Conservation (phyloP, 2,113 vertebrate genomes). For the Actenoides lindsayi region DNA sequence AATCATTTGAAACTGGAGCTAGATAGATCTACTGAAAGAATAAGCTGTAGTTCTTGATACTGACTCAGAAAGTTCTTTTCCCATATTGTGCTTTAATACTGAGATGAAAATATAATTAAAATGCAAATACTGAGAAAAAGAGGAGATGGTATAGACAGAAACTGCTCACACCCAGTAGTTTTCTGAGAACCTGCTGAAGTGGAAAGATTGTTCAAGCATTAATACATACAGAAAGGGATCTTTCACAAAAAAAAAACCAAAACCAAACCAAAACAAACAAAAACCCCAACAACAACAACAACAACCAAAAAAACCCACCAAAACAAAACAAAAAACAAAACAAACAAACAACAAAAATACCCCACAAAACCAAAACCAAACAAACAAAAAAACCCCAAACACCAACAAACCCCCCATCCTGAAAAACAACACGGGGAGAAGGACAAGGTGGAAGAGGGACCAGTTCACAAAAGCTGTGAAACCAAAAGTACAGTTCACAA, state of each 20-base stretch:
- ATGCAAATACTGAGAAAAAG: neutral
- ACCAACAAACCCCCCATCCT: neutral
- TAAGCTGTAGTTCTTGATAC: neutral
- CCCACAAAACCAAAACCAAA: too few species aligned
- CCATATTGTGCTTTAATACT: neutral
- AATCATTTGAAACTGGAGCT: neutral
- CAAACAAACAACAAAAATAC: neutral
- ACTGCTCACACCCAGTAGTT: neutral
- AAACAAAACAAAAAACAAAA: too few species aligned
- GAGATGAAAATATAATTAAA: neutral
- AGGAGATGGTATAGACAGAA: neutral
- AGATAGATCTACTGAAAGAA: neutral
- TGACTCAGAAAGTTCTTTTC: neutral
- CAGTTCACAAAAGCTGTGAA: constrained; percentile 26
- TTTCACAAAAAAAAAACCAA: neutral
- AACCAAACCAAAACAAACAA: neutral
- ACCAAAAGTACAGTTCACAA: constrained; percentile 44
- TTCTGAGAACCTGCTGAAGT: neutral
- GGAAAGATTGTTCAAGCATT: neutral
- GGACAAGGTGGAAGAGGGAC: neutral
- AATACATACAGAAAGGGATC: neutral
- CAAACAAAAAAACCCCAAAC: neutral
- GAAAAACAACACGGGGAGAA: neutral
- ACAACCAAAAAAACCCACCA: too few species aligned
- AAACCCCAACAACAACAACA: too few species aligned